Percentiles rank a stretch among this genome's conserved stretches.
Conservation (phyloP, 2,797 vertebrate species). For the Eospalax fontanierii region DNA sequence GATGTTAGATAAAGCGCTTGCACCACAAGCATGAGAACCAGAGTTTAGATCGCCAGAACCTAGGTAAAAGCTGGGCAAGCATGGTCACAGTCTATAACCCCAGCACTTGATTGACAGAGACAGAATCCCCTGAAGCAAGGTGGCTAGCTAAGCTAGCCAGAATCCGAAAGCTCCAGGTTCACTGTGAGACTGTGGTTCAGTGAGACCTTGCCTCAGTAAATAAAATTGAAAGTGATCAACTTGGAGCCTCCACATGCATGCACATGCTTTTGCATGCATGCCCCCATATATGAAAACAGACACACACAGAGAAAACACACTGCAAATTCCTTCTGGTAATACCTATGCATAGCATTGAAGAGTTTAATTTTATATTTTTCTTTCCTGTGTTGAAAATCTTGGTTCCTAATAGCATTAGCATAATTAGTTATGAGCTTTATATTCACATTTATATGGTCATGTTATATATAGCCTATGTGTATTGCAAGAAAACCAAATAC, state of each 20-base stretch:
- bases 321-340: constrained; percentile 39
- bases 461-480: background rate
- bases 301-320: constrained; percentile 6
- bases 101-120: background rate
- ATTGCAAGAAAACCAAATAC: constrained; percentile 45
- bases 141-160: background rate
- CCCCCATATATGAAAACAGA: background rate
- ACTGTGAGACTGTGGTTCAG: too few relatives aligned
- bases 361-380: constrained; percentile 64
- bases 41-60: background rate
- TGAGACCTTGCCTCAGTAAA: background rate
- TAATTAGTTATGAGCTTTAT: constrained; percentile 52
- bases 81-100: background rate
- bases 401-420: constrained; percentile 24
- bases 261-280: background rate
- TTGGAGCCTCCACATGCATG: background rate
- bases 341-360: constrained; percentile 28
- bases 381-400: constrained; percentile 41
- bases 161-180: background rate
- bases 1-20: background rate
- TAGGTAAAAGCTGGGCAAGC: background rate
- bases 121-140: background rate
- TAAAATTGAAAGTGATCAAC: background rate
- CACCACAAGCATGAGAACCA: background rate
- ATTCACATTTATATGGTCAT: background rate